A percentile compares a stretch with the other conserved stretches of the same genome.
phyloP scores from a whole-genome alignment of 2,113 vertebrate genomes.

The Clarias macrocephalus region DNA sequence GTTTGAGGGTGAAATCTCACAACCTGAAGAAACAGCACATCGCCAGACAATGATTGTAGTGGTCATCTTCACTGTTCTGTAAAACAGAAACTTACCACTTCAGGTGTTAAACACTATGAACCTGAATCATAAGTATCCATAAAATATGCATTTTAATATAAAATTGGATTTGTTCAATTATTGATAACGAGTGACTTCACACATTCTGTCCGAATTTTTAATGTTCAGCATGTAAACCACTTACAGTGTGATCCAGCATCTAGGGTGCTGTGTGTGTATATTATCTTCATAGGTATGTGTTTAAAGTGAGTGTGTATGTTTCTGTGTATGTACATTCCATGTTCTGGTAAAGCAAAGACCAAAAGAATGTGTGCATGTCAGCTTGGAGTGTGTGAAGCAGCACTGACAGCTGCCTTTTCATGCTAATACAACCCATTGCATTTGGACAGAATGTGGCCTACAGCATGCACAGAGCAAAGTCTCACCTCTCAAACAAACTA shows the following conservation, averaged over 20 bases:
- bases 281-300: slow-evolving; percentile 5
- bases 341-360: slow-evolving; percentile 56
- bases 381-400: slow-evolving; percentile 25
- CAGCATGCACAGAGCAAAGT: slow-evolving; percentile 40
- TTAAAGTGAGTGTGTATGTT: background rate
- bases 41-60: slow-evolving; percentile 32
- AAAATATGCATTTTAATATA: slow-evolving; percentile 62
- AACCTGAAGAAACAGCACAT: slow-evolving; percentile 46
- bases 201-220: slow-evolving; percentile 45
- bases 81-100: slow-evolving; percentile 46
- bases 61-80: slow-evolving; percentile 40
- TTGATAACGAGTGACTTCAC: slow-evolving; percentile 42
- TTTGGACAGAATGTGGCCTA: slow-evolving; percentile 44
- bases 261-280: slow-evolving; percentile 26
- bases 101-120: slow-evolving; percentile 47
- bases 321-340: slow-evolving; percentile 52
- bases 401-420: slow-evolving; percentile 18
- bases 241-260: slow-evolving; percentile 37
- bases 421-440: slow-evolving; percentile 41
- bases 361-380: slow-evolving; percentile 48
- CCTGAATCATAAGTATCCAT: slow-evolving; percentile 55
- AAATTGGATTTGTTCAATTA: slow-evolving; percentile 50
- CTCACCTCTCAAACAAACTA: slow-evolving; percentile 42
- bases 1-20: slow-evolving; percentile 38
- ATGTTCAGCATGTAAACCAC: slow-evolving; percentile 48